phyloP scores from a whole-genome alignment of 2,888 invertebrate species.

The Eremobia ochroleuca region DNA sequence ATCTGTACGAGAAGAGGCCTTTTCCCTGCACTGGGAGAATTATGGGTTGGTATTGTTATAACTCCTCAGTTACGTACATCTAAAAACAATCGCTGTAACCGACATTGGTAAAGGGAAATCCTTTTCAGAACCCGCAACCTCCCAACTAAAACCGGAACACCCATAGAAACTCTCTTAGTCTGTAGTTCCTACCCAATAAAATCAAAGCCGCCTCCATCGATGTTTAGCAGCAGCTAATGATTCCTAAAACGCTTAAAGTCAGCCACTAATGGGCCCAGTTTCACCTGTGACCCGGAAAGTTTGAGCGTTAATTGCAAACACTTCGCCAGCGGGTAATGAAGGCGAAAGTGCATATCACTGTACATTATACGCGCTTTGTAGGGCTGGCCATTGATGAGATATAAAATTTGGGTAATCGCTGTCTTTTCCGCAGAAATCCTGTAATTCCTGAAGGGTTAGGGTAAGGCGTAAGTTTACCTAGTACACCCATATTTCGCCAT shows the following conservation, averaged over 20 bases:
- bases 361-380: slow-evolving; percentile 70
- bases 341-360: slow-evolving; percentile 84
- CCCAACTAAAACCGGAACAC: neutral
- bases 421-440: neutral
- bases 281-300: slow-evolving; percentile 84
- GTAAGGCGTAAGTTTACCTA: neutral
- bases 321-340: slow-evolving; percentile 78
- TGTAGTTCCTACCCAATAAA: slow-evolving; percentile 29
- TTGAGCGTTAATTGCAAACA: slow-evolving; percentile 83
- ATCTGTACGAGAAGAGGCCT: neutral
- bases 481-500: neutral
- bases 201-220: slow-evolving; percentile 49
- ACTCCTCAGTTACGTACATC: neutral
- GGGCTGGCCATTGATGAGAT: slow-evolving; percentile 55
- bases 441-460: neutral
- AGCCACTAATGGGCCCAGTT: slow-evolving; percentile 78
- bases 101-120: neutral
- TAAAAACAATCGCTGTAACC: neutral
- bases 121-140: neutral
- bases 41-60: neutral
- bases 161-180: neutral
- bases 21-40: neutral
- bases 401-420: neutral
- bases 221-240: slow-evolving; percentile 65
- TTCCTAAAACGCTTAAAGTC: slow-evolving; percentile 75